phyloP scores from a whole-genome alignment of 2,888 invertebrate genomes.

The Leptopilina myrica region DNA sequence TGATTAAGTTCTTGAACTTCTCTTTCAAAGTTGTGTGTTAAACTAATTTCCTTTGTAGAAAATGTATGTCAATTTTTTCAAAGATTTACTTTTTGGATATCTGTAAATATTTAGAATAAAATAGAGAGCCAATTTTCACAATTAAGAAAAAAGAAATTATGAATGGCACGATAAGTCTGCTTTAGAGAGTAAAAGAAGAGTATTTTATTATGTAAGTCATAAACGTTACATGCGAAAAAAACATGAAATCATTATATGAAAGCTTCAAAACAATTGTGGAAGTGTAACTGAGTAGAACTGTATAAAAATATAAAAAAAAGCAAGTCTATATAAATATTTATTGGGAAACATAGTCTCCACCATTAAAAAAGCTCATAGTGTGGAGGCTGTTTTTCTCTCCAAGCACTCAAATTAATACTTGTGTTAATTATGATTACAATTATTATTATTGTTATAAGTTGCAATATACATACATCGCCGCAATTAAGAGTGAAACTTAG shows the following conservation, averaged over 20 bases:
- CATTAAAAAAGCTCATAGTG: too few species aligned
- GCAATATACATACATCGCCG: constrained; percentile 43
- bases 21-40: too few species aligned
- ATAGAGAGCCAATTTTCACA: not conserved
- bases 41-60: too few species aligned
- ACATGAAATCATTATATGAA: constrained; percentile 39
- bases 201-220: constrained; percentile 74
- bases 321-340: constrained; percentile 41
- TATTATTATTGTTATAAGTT: constrained; percentile 26
- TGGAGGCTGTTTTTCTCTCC: too few species aligned
- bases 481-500: constrained; percentile 58
- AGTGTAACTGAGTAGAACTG: constrained; percentile 55
- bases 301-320: constrained; percentile 52
- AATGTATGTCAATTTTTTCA: too few species aligned
- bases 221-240: constrained; percentile 54
- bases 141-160: constrained; percentile 1
- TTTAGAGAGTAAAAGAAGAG: constrained; percentile 65
- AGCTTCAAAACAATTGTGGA: constrained; percentile 41
- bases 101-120: constrained; percentile 44
- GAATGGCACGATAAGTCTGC: constrained; percentile 63
- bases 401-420: too few species aligned
- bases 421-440: too few species aligned
- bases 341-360: not conserved
- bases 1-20: too few species aligned
- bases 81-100: constrained; percentile 11